Base-by-base conservation (phyloP, 1,140 invertebrate genomes). In the Papilio xuthus region DNA sequence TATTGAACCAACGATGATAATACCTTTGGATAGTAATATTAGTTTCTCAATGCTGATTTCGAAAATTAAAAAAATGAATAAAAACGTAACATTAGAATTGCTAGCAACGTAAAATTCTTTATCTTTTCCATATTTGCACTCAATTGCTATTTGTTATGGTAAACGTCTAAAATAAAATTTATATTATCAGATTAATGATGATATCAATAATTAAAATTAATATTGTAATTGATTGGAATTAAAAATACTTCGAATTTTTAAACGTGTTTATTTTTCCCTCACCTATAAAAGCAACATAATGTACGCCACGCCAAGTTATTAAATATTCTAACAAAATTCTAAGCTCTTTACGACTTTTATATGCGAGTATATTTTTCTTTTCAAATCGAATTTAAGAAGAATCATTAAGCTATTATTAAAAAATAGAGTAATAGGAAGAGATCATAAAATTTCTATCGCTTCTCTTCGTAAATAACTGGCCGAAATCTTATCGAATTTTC, bases 1-100 rank as follows among this genome's bases (percentile, higher is more conserved):
- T 7, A 73, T 73, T 44, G 42, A 73, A 15, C 71, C 71, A 26
- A 73, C 71, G 20, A 73, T 73, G 71, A 47, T 50, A 47, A 47
- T 73, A 1, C 71, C 71, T 23, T 73, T 73, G 41, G 20, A 47
- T 44, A 73, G 71, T 26, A 73, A 73, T 26, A 26, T 73, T 73
- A 47, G 42, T 13, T 73, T 73, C 20, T 44, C 42, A 47, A 23
- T 44, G n/a, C 12, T 73, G 20, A 73, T 73, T 23, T 73, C 71
- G 23, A 73, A 42, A 47, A 73, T 73, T 44, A 73, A 73, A 73
- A 12, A 73, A 44, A 18, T 47, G 10, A 73, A 73, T 20, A 73
- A n/a, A 47, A 73, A 73, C 12, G 23, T 73, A n/a, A 73, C 41
- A 44, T 50, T 73, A 73, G 71, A 73, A 73, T n/a, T 73, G 20